Conservation (phyloP, 2,113 vertebrate genomes). For the Callipepla squamata region DNA sequence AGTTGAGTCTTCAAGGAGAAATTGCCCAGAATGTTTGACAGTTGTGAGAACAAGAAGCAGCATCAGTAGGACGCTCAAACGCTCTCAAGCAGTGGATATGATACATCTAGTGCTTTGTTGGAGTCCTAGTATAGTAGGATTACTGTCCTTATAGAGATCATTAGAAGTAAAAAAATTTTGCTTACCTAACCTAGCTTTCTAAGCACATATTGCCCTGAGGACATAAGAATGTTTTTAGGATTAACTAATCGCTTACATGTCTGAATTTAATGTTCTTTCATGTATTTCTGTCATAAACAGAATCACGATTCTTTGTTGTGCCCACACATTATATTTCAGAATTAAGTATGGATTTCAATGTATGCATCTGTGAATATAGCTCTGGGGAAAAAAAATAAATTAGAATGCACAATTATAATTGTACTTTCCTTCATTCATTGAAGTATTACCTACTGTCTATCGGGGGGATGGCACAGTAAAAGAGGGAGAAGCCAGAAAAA, state of each 20-base stretch:
- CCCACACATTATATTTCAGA: background rate
- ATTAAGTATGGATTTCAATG: background rate
- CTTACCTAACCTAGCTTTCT: background rate
- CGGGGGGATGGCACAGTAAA: background rate
- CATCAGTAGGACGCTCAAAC: background rate
- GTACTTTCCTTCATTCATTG: background rate
- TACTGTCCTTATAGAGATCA: rapidly evolving
- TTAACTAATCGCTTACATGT: background rate
- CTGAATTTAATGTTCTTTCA: background rate
- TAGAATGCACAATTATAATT: background rate
- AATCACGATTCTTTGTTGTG: background rate
- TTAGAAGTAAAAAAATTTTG: background rate
- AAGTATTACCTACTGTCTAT: background rate
- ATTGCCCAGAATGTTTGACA: background rate
- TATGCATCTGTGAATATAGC: background rate
- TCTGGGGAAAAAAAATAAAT: background rate
- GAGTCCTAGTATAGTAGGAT: background rate
- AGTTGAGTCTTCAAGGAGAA: background rate
- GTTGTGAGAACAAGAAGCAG: background rate
- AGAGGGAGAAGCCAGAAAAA: background rate
- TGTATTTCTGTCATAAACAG: background rate
- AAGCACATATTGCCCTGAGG: background rate
- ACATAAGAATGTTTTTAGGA: background rate
- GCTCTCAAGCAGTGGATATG: background rate
- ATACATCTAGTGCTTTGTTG: background rate